Conservation (phyloP, 2,888 invertebrate genomes). For the Polylopha cassiicola region DNA sequence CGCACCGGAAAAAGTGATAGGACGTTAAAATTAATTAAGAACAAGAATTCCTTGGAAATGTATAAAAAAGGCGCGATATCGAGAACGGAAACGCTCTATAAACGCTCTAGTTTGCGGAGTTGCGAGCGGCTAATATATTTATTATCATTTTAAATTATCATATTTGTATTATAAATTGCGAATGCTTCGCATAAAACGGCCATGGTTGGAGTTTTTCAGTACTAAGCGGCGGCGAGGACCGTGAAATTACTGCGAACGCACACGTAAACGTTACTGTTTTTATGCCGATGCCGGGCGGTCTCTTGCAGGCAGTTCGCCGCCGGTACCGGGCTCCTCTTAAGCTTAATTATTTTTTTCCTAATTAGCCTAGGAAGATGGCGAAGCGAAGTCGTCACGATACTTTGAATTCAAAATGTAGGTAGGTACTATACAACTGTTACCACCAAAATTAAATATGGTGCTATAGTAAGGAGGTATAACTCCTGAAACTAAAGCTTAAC, state of each 20-base stretch:
- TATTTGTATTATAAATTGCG: constrained; percentile 54
- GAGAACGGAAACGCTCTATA: constrained; percentile 61
- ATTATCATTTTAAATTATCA: constrained; percentile 60
- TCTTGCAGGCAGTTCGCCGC: constrained; percentile 3
- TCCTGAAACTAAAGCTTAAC: no score
- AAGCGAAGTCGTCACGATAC: no score
- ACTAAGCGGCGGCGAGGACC: constrained; percentile 43
- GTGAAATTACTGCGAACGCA: constrained; percentile 57
- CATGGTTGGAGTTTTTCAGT: constrained; percentile 57
- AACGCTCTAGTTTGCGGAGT: constrained; percentile 48
- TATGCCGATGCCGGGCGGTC: constrained; percentile 22
- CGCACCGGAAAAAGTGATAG: constrained; percentile 41
- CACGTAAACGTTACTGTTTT: constrained; percentile 32
- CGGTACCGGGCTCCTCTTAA: constrained; percentile 8
- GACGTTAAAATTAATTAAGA: constrained; percentile 45
- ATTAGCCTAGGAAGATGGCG: no score
- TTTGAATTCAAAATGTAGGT: no score
- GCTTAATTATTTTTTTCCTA: no score
- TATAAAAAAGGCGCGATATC: constrained; percentile 49
- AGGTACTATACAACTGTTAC: no score
- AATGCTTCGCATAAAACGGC: constrained; percentile 46
- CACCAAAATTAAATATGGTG: no score
- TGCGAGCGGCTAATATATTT: constrained; percentile 44
- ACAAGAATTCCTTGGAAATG: constrained; percentile 50
- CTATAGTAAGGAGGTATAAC: no score